Conservation (phyloP, 2,113 vertebrate genomes). For the Gorilla gorilla region DNA sequence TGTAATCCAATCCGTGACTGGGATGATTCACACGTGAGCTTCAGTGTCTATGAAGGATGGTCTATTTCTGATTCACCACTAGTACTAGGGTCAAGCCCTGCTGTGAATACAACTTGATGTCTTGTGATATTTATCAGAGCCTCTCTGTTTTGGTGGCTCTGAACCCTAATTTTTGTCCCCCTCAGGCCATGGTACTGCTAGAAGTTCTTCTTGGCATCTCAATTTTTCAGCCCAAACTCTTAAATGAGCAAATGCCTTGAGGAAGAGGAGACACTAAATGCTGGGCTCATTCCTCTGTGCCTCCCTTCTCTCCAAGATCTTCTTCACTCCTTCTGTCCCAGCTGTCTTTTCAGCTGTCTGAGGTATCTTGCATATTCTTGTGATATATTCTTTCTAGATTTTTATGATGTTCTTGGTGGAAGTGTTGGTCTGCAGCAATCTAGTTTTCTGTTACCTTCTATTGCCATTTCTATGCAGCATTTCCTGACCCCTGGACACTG, state of each 20-base stretch:
- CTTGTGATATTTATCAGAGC: fast-evolving
- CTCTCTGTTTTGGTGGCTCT: background rate
- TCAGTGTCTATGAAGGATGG: fast-evolving
- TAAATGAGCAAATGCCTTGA: background rate
- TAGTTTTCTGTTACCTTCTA: background rate
- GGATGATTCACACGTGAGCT: fast-evolving
- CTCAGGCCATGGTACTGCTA: background rate
- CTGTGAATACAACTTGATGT: background rate
- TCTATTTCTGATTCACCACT: background rate
- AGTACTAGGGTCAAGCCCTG: background rate
- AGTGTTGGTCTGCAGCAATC: fast-evolving
- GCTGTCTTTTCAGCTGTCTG: background rate
- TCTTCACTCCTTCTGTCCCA: fast-evolving
- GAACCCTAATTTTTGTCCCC: background rate
- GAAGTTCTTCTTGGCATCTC: background rate
- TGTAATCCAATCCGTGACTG: fast-evolving
- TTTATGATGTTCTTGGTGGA: background rate
- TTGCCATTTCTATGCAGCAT: fast-evolving
- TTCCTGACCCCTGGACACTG: background rate
- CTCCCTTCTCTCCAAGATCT: background rate
- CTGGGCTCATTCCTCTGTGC: fast-evolving
- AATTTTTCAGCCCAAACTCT: background rate
- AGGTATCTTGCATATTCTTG: fast-evolving
- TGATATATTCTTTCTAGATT: fast-evolving
- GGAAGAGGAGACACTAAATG: fast-evolving